A percentile compares a stretch with the other conserved stretches of the same genome.
Conservation (phyloP, 2,888 invertebrate genomes). For the Oscheius sp. region DNA sequence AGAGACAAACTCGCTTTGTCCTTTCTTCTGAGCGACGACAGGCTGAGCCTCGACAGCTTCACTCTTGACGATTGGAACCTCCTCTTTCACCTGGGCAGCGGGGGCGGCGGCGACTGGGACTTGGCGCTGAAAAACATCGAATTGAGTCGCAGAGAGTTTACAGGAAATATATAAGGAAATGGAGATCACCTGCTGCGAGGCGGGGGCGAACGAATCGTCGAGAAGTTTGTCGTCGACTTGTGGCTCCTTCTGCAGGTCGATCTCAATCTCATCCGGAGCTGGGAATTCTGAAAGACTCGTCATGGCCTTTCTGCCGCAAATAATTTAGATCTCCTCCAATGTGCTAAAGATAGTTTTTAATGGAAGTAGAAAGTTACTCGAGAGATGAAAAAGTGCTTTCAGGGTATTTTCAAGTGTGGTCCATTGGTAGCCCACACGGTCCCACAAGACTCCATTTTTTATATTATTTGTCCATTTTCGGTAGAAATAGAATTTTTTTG, state of each 20-base stretch:
- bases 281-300: slow-evolving; percentile 28
- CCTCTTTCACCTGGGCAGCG: slow-evolving; percentile 6
- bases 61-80: slow-evolving; percentile 31
- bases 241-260: slow-evolving; percentile 27
- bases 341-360: no score
- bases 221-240: slow-evolving; percentile 12
- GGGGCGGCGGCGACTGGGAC: not conserved
- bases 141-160: no score
- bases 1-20: slow-evolving; percentile 68
- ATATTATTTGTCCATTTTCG: no score
- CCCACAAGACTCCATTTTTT: no score
- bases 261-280: slow-evolving; percentile 23
- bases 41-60: slow-evolving; percentile 44
- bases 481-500: no score
- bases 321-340: no score
- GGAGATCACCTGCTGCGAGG: not conserved
- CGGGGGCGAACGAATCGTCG: not conserved
- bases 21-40: slow-evolving; percentile 63
- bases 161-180: not conserved
- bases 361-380: no score
- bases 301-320: no score
- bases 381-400: no score
- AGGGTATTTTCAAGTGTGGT: no score
- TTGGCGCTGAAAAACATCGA: no score
- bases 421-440: no score